Evolutionary conservation across 2,888 invertebrate genomes (phyloP).

Genomic region (Xylophagus ater): DNA sequence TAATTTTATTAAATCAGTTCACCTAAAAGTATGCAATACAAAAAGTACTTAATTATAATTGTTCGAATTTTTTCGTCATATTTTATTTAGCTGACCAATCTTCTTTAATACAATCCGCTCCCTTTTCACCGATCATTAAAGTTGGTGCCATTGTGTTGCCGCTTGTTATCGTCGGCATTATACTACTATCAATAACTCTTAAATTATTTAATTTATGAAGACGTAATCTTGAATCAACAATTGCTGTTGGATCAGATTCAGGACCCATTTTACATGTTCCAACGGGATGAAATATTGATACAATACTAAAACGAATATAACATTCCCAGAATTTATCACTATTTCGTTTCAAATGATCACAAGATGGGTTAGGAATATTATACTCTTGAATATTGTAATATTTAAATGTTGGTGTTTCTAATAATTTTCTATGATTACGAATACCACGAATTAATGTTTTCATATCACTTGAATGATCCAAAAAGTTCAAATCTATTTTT

Average conservation of each 20-base stretch:
- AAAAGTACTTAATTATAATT: no score
- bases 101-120: slow-evolving; percentile 10
- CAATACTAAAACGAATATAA: slow-evolving; percentile 61
- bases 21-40: no score
- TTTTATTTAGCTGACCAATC: no score
- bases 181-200: slow-evolving; percentile 53
- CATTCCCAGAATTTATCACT: slow-evolving; percentile 84
- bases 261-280: slow-evolving; percentile 55
- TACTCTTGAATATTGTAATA: slow-evolving; percentile 29
- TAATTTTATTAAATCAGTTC: not conserved
- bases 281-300: slow-evolving; percentile 65
- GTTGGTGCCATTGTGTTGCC: slow-evolving; percentile 52
- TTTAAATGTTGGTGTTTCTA: slow-evolving; percentile 38
- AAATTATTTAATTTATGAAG: slow-evolving; percentile 44
- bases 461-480: slow-evolving; percentile 50
- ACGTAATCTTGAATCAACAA: slow-evolving; percentile 45
- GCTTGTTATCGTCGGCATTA: slow-evolving; percentile 51
- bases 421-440: slow-evolving; percentile 33
- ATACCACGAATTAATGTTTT: slow-evolving; percentile 39
- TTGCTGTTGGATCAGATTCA: slow-evolving; percentile 37
- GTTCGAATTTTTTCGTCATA: no score
- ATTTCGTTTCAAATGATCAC: no score
- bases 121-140: slow-evolving; percentile 50
- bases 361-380: not conserved
- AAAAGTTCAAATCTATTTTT: slow-evolving; percentile 53